Evolutionary conservation across 2,113 vertebrate species (phyloP).

Genomic region (Agelaius tricolor): DNA sequence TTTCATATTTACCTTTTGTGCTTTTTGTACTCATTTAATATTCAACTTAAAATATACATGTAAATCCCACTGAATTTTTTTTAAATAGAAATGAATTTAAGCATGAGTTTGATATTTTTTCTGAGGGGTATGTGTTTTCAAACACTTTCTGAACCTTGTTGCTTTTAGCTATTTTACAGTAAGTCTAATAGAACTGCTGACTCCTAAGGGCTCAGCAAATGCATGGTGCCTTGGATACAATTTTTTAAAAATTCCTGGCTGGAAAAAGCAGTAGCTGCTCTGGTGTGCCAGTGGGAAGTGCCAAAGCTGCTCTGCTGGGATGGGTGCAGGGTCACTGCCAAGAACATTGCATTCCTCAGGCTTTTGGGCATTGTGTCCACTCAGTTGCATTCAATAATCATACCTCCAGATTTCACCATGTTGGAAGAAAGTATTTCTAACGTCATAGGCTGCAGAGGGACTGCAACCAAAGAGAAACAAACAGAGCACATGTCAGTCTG

Average conservation of each 20-base stretch:
- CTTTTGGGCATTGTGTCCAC: neutral
- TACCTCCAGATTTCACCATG: neutral
- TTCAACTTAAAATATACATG: neutral
- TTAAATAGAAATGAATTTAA: neutral
- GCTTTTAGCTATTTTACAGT: neutral
- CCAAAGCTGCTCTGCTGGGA: neutral
- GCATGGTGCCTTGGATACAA: neutral
- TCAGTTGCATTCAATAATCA: neutral
- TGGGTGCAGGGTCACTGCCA: neutral
- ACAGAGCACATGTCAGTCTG: neutral
- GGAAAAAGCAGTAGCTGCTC: neutral
- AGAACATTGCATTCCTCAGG: fast-evolving
- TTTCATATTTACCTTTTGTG: neutral
- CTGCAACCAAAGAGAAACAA: neutral
- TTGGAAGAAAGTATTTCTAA: neutral
- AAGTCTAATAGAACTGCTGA: neutral
- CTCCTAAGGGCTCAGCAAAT: neutral
- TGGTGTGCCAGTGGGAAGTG: neutral
- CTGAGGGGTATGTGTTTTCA: neutral
- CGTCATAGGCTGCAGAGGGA: neutral
- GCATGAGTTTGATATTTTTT: neutral
- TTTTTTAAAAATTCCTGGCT: neutral
- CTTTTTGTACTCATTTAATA: neutral
- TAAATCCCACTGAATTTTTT: neutral
- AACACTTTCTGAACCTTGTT: neutral